These are phyloP conservation scores for Myiotriccus ornatus DNA, from an alignment of 2,797 vertebrate genomes.

Conservation along the genomic window DNA sequence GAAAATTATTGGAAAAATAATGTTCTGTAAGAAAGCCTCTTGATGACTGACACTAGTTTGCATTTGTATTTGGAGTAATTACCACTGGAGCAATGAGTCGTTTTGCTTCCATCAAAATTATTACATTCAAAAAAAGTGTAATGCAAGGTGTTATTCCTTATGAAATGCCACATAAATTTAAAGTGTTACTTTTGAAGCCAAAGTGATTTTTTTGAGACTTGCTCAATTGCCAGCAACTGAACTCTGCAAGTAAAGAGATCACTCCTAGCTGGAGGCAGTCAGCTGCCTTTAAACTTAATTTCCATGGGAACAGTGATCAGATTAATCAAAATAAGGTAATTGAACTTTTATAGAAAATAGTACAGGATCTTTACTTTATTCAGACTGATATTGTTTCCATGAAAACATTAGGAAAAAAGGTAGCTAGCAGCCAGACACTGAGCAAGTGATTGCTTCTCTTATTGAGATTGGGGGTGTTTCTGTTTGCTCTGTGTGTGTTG, in stretches of 20 bases:
- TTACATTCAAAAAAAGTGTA: neutral
- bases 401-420: neutral
- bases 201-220: slow-evolving; percentile 6
- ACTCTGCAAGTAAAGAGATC: slow-evolving; percentile 17
- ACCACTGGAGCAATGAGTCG: neutral
- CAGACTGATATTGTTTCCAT: slow-evolving; percentile 3
- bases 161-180: slow-evolving; percentile 7
- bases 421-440: neutral
- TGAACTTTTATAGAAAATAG: slow-evolving; percentile 46
- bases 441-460: neutral
- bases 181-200: slow-evolving; percentile 15
- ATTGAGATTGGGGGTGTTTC: neutral
- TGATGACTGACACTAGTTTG: neutral
- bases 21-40: neutral
- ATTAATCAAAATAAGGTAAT: slow-evolving; percentile 58
- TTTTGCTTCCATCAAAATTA: slow-evolving; percentile 32
- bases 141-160: slow-evolving; percentile 12
- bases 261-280: slow-evolving; percentile 46
- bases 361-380: neutral
- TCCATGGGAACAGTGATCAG: slow-evolving; percentile 55
- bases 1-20: neutral
- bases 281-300: slow-evolving; percentile 60
- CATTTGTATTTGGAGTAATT: slow-evolving; percentile 11
- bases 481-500: neutral
- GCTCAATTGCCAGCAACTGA: slow-evolving; percentile 17